Evolutionary conservation across 1,140 invertebrate species (phyloP).

Genomic region (Cotesia vestalis): DNA sequence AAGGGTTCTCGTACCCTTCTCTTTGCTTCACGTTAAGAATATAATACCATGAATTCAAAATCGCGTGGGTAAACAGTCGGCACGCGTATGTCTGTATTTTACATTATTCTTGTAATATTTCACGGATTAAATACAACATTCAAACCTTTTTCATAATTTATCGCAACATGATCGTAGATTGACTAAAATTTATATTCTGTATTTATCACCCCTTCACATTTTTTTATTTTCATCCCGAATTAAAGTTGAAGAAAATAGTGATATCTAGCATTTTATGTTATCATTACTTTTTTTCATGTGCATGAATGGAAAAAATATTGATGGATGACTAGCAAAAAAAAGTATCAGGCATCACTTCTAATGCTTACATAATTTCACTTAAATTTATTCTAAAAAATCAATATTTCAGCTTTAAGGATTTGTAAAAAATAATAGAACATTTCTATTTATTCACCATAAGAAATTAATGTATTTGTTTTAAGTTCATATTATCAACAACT

Average conservation of each 20-base stretch:
- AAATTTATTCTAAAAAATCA: too few relatives aligned
- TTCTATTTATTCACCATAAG: too few relatives aligned
- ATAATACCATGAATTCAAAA: conserved; percentile 64
- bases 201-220: conserved; percentile 2
- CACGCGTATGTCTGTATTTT: conserved; percentile 49
- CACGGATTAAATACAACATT: conserved; percentile 55
- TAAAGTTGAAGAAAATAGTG: conserved; percentile 1
- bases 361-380: too few relatives aligned
- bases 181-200: conserved; percentile 18
- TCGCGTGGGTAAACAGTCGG: conserved; percentile 60
- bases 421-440: too few relatives aligned
- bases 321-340: neutral
- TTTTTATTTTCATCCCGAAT: conserved; percentile 19
- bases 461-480: too few relatives aligned
- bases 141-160: conserved; percentile 55
- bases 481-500: too few relatives aligned
- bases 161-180: conserved; percentile 39
- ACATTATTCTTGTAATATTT: conserved; percentile 61
- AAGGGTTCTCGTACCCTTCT: conserved; percentile 57
- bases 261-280: conserved; percentile 5
- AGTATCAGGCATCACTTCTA: too few relatives aligned
- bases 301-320: neutral
- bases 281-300: neutral
- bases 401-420: too few relatives aligned
- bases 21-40: conserved; percentile 30